Evolutionary conservation across 2,888 invertebrate genomes (phyloP).

Genomic region (Eilema sororculum): DNA sequence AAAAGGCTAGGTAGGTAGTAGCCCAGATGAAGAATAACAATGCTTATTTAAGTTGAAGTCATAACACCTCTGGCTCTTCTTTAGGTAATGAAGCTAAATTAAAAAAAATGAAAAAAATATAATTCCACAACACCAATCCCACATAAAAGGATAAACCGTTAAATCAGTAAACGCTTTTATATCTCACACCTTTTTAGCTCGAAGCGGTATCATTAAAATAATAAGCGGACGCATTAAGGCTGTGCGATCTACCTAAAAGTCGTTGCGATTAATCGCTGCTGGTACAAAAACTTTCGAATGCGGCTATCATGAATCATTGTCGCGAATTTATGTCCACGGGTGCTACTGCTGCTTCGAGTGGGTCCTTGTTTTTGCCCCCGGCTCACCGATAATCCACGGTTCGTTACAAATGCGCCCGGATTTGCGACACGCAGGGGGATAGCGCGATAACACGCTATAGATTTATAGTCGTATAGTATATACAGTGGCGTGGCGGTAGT

Average conservation of each 20-base stretch:
- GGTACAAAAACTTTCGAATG: slow-evolving; percentile 76
- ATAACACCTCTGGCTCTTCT: too few species aligned
- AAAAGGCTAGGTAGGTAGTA: too few species aligned
- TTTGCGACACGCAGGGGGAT: slow-evolving; percentile 66
- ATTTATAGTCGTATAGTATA: slow-evolving; percentile 44
- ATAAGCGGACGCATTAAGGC: slow-evolving; percentile 48
- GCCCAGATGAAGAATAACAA: too few species aligned
- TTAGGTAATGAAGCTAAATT: too few species aligned
- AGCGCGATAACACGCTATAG: slow-evolving; percentile 58
- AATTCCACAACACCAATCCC: slow-evolving; percentile 5
- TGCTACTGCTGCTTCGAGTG: slow-evolving; percentile 60
- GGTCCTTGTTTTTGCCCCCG: slow-evolving; percentile 76
- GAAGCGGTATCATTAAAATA: slow-evolving; percentile 53
- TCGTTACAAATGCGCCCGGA: slow-evolving; percentile 75
- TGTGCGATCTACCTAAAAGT: slow-evolving; percentile 66
- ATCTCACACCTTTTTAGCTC: slow-evolving; percentile 45
- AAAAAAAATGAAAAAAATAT: too few species aligned
- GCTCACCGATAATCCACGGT: slow-evolving; percentile 63
- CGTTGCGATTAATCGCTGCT: slow-evolving; percentile 74
- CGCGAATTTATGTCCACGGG: slow-evolving; percentile 80
- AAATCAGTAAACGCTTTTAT: slow-evolving; percentile 48
- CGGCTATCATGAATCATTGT: slow-evolving; percentile 83
- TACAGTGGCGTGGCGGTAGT: too few species aligned
- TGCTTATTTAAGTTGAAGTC: too few species aligned
- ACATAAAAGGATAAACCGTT: slow-evolving; percentile 46